Base-by-base conservation (phyloP, 2,113 vertebrate genomes). In the Planiliza haematocheilus region DNA sequence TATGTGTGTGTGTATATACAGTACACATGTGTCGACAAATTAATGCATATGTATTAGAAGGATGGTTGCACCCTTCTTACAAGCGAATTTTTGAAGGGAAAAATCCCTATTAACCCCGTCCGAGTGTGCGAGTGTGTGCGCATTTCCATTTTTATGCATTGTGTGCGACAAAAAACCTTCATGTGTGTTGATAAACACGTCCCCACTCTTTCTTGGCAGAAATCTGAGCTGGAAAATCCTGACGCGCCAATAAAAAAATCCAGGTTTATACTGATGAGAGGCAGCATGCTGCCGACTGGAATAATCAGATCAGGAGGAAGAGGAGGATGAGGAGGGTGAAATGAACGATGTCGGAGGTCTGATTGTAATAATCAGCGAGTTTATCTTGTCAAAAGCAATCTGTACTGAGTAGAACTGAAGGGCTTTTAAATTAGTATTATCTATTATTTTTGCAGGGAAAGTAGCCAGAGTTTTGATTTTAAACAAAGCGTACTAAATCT, bases 221-320 rank as follows among this genome's bases (percentile, higher is more conserved):
- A 86, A 79, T 77, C 77, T 43, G 52, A 81, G 76, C 79, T 55
- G 65, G 60, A 84, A 84, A 91, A 86, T 86, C 72, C 74, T 16
- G 46, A 64, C 13, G 43, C 56, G 81, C 70, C 38, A n/a, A 75
- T 66, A 69, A 52, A 74, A 61, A 82, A 83, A 84, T 80, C 76
- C 72, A 45, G 69, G 61, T 82, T 84, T 88, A 79, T 70, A 36
- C 84, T 84, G 80, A 87, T 38, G 36, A 63, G 72, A 83, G 72
- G 81, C 70, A 72, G 52, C 68, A 50, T 49, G 83, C 53, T 5
- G 11, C 17, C 21, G 52, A 62, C 42, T 37, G 62, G 77, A 86
- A 83, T 86, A 87, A 89, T 88, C 77, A 64, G 67, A 89, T 86
- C 85, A 90, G 65, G 46, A 74, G 7, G 71, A 72, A 2, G 38